A percentile compares a stretch with the other conserved stretches of the same genome.
phyloP scores from a whole-genome alignment of 2,113 vertebrate genomes.

The Barbus barbus region DNA sequence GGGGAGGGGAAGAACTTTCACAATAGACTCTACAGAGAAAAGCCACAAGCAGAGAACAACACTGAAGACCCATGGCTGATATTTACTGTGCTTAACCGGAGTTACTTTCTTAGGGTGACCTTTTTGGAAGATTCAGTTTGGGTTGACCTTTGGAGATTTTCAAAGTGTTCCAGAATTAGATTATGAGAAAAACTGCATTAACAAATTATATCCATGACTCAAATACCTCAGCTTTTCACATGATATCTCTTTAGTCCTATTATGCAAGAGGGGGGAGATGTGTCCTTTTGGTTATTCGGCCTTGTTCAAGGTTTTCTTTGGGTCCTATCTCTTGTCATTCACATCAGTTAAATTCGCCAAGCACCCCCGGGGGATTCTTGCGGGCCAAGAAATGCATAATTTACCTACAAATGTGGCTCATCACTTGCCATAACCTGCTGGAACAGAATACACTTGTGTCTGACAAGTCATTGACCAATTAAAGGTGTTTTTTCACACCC shows the following conservation, averaged over 20 bases:
- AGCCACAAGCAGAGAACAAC: constrained; percentile 41
- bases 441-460: neutral
- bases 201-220: constrained; percentile 75
- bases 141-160: constrained; percentile 75
- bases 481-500: neutral
- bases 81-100: constrained; percentile 68
- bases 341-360: constrained; percentile 54
- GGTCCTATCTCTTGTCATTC: constrained; percentile 55
- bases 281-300: constrained; percentile 52
- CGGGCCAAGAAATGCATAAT: constrained; percentile 28
- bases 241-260: constrained; percentile 76
- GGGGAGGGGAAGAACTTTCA: neutral
- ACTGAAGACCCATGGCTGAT: constrained; percentile 53
- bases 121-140: constrained; percentile 76
- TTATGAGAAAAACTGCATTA: constrained; percentile 80
- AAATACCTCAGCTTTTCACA: constrained; percentile 77
- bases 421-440: neutral
- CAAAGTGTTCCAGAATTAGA: constrained; percentile 75
- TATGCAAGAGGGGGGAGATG: constrained; percentile 60
- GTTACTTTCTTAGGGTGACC: constrained; percentile 61
- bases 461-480: neutral
- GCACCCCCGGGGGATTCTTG: constrained; percentile 49
- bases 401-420: constrained; percentile 31
- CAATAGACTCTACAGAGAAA: constrained; percentile 38
- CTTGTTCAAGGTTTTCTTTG: constrained; percentile 49